A percentile compares a stretch with the other conserved stretches of the same genome.
Evolutionary conservation across 2,113 vertebrate genomes (phyloP).

Genomic region (Pseudorhombus dupliciocellatus): DNA sequence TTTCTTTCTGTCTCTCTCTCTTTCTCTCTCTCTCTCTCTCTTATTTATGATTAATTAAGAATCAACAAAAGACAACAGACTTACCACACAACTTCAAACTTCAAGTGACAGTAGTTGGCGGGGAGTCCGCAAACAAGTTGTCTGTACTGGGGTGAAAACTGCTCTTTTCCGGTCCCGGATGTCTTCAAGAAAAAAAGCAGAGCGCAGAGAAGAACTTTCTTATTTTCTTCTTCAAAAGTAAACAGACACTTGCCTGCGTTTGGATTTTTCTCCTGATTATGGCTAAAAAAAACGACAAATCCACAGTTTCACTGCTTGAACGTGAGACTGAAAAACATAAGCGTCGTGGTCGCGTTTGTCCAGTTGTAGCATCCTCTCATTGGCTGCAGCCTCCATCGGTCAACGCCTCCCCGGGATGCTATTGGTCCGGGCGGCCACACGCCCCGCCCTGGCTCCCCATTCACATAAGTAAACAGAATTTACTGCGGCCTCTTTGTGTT

Average conservation of each 20-base stretch:
- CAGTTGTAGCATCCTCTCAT: slow-evolving; percentile 45
- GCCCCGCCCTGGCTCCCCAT: slow-evolving; percentile 25
- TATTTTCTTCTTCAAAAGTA: neutral
- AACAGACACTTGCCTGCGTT: neutral
- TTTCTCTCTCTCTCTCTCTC: neutral
- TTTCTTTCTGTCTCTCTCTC: neutral
- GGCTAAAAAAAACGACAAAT: slow-evolving; percentile 10
- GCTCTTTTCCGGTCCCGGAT: slow-evolving; percentile 42
- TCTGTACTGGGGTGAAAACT: slow-evolving; percentile 18
- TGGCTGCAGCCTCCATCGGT: slow-evolving; percentile 48
- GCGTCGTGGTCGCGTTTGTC: slow-evolving; percentile 54
- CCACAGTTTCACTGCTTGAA: slow-evolving; percentile 30
- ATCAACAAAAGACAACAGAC: slow-evolving; percentile 45
- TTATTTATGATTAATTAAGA: too few relatives aligned
- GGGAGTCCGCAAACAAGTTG: slow-evolving; percentile 58
- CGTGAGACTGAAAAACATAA: slow-evolving; percentile 20
- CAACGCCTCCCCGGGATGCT: neutral
- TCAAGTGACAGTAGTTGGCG: slow-evolving; percentile 24
- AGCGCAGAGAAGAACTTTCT: neutral
- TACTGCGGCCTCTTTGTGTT: slow-evolving; percentile 13
- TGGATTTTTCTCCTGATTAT: slow-evolving; percentile 16
- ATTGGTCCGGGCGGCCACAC: slow-evolving; percentile 27
- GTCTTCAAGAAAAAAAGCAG: slow-evolving; percentile 35
- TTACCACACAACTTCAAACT: slow-evolving; percentile 75
- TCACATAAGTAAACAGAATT: slow-evolving; percentile 68